Percentiles rank a stretch among this genome's conserved stretches.
phyloP scores from a whole-genome alignment of 2,888 invertebrate species.

The Drosophila peninsularis region DNA sequence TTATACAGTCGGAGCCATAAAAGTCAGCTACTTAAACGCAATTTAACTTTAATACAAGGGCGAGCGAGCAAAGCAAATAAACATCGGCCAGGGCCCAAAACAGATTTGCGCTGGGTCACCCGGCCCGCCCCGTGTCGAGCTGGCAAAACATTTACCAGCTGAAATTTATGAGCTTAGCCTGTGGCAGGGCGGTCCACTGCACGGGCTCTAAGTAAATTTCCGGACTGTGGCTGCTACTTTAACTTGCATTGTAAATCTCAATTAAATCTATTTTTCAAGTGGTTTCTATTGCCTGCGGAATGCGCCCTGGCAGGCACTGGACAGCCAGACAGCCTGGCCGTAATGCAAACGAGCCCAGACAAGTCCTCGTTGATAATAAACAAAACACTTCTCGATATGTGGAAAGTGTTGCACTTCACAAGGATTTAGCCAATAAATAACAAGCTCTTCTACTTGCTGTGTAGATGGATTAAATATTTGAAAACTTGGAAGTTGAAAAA shows the following conservation, averaged over 20 bases:
- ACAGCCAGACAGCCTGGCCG: constrained; percentile 39
- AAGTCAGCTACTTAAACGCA: constrained; percentile 75
- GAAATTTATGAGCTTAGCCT: constrained; percentile 64
- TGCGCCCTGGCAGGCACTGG: constrained; percentile 35
- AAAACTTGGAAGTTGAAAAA: too few relatives aligned
- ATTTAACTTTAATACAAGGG: constrained; percentile 65
- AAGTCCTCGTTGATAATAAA: constrained; percentile 37
- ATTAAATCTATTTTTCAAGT: constrained; percentile 61
- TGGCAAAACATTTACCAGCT: constrained; percentile 68
- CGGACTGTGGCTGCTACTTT: constrained; percentile 51
- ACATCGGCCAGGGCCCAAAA: constrained; percentile 35
- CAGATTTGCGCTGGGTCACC: constrained; percentile 47
- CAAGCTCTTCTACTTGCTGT: neutral
- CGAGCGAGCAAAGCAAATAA: constrained; percentile 52
- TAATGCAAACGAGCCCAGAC: constrained; percentile 50
- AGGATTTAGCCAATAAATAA: constrained; percentile 13
- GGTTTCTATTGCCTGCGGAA: constrained; percentile 18
- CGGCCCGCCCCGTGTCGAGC: constrained; percentile 27
- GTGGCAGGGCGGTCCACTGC: constrained; percentile 24
- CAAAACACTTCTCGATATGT: constrained; percentile 33
- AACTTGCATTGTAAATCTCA: constrained; percentile 68
- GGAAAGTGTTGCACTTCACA: constrained; percentile 24
- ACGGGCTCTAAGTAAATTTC: constrained; percentile 51
- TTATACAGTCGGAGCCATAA: constrained; percentile 57
- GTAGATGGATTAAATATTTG: neutral